These are phyloP conservation scores for Agrochola lota DNA, from an alignment of 2,888 invertebrate genomes.

Conservation along the genomic window DNA sequence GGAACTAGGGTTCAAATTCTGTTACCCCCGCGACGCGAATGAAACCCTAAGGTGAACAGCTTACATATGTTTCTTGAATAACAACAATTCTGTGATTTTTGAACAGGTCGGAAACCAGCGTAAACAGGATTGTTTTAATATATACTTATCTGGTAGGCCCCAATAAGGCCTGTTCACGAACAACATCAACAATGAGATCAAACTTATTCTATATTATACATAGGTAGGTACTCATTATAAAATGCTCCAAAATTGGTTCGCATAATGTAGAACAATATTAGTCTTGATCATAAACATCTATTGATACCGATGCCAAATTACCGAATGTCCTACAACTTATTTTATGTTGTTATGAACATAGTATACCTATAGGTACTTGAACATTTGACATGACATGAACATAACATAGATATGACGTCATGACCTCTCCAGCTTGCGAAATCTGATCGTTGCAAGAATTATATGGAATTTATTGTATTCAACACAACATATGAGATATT, in stretches of 20 bases:
- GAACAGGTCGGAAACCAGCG: conserved; percentile 18
- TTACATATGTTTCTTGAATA: not conserved
- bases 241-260: conserved; percentile 51
- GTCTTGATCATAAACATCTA: conserved; percentile 15
- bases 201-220: conserved; percentile 41
- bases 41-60: not conserved
- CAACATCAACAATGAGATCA: conserved; percentile 56
- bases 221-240: conserved; percentile 37
- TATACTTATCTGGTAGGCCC: conserved; percentile 41
- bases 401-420: not conserved
- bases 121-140: conserved; percentile 6
- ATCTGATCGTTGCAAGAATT: conserved; percentile 22
- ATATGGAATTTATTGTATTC: not conserved
- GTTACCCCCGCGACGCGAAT: not conserved
- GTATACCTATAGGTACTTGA: not conserved
- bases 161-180: conserved; percentile 51
- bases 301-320: conserved; percentile 8
- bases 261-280: conserved; percentile 37
- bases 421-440: not conserved
- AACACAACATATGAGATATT: not conserved
- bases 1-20: not conserved
- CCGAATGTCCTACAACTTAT: not conserved
- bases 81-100: conserved; percentile 13
- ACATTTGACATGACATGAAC: not conserved
- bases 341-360: conserved; percentile 13